These are phyloP conservation scores for Bradysia coprophila DNA, from an alignment of 1,140 invertebrate species.

Conservation along the genomic window DNA sequence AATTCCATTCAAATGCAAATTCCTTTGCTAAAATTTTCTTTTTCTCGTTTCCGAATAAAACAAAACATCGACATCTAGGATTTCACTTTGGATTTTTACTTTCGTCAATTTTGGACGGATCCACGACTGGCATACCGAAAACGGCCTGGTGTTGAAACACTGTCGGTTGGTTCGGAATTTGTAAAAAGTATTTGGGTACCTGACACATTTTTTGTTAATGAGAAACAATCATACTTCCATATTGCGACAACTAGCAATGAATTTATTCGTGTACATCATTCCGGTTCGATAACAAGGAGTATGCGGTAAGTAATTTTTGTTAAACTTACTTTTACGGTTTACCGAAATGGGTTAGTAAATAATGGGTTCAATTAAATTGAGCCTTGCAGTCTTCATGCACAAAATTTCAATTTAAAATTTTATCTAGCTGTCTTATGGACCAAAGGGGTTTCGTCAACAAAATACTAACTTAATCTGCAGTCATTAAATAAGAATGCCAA, in stretches of 20 bases:
- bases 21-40: no score
- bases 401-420: not conserved
- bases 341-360: conserved; percentile 17
- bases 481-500: no score
- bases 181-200: conserved; percentile 97
- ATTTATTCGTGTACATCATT: conserved; percentile 88
- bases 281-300: conserved; percentile 84
- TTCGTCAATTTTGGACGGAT: conserved; percentile 96
- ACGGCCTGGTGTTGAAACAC: conserved; percentile 66
- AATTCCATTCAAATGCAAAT: no score
- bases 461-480: no score
- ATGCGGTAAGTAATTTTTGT: conserved; percentile 57
- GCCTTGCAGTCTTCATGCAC: no score
- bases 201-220: conserved; percentile 96
- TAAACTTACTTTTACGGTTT: conserved; percentile 12
- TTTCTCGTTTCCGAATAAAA: no score
- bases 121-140: conserved; percentile 79
- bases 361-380: conserved; percentile 8
- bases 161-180: conserved; percentile 84
- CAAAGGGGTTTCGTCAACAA: no score
- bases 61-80: no score
- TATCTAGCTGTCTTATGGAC: no score
- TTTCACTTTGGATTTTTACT: conserved; percentile 97
- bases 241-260: conserved; percentile 93
- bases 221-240: conserved; percentile 97